Evolutionary conservation across 2,797 vertebrate species (phyloP), one percentile per base, ranked within the genome.

Genomic region (Taenioides sp.): DNA sequence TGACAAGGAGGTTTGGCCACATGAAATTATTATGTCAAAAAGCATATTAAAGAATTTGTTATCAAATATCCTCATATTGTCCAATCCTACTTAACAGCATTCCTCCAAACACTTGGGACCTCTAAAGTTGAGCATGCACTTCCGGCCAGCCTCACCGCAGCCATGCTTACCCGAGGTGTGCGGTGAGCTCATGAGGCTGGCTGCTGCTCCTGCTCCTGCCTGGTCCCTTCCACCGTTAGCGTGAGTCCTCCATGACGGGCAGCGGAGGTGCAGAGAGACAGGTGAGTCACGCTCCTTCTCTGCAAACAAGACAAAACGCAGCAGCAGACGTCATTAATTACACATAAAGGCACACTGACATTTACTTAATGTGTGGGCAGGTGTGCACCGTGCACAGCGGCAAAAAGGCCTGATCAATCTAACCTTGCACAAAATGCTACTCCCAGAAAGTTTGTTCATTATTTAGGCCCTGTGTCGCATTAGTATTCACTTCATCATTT

Each of bases 111-210:
- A 7, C 25, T 17, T 18, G 20, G 28, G 7, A 34, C 7, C 7
- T 58, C 14, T 25, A 27, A 11, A 58, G 57, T 14, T 16, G 3
- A 37, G 34, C 34, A 37, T 43, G 40, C 40, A 22, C n/a, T 55
- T 3, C 16, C 14, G 11, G 16, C 43, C 7, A 28, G 64, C 43
- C 25, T 49, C 43, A 50, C 23, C 25, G 1, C 20, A 18, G 16
- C 6, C 16, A 27, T 55, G 64, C 83, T 85, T 72, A 93, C 93
- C 88, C 77, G 92, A 89, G 37, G 79, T 69, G 77, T 90, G 90
- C 25, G 91, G 82, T 67, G 92, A 93, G 82, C 89, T 94, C 93
- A 94, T 93, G 80, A 83, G 74, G 76, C 74, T 37, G 28, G 69
- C 77, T 60, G 10, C 37, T 28, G 64, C 60, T 62, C 57, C 47